Evolutionary conservation across 2,888 invertebrate species (phyloP).

Genomic region (Hirtodrosophila cameraria): DNA sequence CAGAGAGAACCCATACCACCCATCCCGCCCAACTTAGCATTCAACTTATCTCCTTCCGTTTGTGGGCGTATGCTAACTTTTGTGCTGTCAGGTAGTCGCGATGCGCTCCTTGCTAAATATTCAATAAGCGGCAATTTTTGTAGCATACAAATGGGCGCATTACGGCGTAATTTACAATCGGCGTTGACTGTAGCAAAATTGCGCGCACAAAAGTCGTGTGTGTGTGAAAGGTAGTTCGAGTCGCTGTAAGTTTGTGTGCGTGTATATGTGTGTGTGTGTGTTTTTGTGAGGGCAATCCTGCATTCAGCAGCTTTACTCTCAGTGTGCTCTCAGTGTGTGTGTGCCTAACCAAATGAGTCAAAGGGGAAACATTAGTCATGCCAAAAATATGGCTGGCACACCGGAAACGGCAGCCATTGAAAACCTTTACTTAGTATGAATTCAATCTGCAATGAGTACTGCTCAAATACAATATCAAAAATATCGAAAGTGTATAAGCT

Average conservation of each 20-base stretch:
- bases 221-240: slow-evolving; percentile 40
- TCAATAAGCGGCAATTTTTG: slow-evolving; percentile 80
- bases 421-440: not conserved
- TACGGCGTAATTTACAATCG: slow-evolving; percentile 78
- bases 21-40: too few species aligned
- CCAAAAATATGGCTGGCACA: slow-evolving; percentile 32
- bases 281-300: slow-evolving; percentile 36
- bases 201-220: slow-evolving; percentile 43
- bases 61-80: too few species aligned
- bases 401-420: slow-evolving; percentile 23
- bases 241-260: not conserved
- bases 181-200: slow-evolving; percentile 47
- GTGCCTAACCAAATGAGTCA: slow-evolving; percentile 72
- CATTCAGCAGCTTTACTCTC: slow-evolving; percentile 36
- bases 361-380: slow-evolving; percentile 79
- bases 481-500: too few species aligned
- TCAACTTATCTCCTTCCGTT: not conserved
- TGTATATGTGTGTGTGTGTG: slow-evolving; percentile 14
- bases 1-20: slow-evolving; percentile 2
- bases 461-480: too few species aligned
- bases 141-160: slow-evolving; percentile 80
- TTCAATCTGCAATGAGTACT: not conserved
- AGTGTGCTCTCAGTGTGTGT: slow-evolving; percentile 18
- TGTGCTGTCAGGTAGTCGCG: slow-evolving; percentile 38
- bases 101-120: slow-evolving; percentile 70